Conservation (phyloP, 2,797 vertebrate species). For the Manis crassicaudata region DNA sequence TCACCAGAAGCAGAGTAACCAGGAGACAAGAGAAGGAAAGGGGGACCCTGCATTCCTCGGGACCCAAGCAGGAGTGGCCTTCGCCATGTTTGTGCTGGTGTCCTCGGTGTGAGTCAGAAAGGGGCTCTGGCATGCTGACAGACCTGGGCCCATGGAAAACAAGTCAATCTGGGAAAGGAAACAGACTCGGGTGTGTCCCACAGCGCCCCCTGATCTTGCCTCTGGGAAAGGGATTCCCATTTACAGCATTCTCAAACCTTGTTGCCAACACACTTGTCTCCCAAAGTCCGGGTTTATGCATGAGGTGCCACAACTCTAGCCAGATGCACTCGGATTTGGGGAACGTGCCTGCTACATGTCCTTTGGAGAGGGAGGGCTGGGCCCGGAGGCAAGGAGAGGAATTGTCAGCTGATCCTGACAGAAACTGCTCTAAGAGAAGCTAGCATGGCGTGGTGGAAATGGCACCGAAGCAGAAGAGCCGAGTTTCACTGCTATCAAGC, state of each 20-base stretch:
- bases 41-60: not conserved
- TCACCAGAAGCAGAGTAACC: not conserved
- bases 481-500: not conserved
- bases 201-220: not conserved
- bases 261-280: not conserved
- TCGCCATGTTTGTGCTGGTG: not conserved
- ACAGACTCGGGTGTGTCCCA: not conserved
- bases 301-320: not conserved
- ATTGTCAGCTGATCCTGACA: too few relatives aligned
- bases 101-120: not conserved
- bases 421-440: not conserved
- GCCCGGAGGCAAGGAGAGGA: not conserved
- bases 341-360: fast-evolving
- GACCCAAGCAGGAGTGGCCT: not conserved
- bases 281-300: not conserved
- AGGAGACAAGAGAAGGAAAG: not conserved
- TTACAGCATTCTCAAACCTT: not conserved
- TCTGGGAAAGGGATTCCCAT: not conserved
- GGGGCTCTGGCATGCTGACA: not conserved
- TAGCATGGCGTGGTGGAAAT: not conserved
- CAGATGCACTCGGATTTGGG: not conserved
- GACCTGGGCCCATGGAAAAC: not conserved
- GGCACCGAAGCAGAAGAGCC: not conserved
- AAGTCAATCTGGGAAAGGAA: not conserved
- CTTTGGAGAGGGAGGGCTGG: not conserved